Base-by-base conservation (phyloP, 2,888 invertebrate species). In the Meliscaeva auricollis region DNA sequence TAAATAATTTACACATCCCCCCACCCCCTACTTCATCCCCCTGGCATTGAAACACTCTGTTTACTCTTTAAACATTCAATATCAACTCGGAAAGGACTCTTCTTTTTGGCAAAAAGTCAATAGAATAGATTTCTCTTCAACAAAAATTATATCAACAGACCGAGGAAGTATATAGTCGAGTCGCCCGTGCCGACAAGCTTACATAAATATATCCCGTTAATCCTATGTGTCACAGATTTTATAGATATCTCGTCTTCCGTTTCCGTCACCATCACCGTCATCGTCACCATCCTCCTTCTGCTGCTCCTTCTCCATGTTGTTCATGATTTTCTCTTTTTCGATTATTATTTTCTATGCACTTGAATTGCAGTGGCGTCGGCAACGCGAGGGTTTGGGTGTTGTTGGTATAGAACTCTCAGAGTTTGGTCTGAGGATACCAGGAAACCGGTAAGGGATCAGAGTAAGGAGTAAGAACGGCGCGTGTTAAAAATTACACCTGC, bases 401-500 rank as follows among this genome's bases (percentile, higher is more conserved):
- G 35, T 3, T 17, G 13, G n/a, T n/a, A n/a, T n/a, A n/a, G n/a
- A n/a, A n/a, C n/a, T n/a, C n/a, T n/a, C n/a, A n/a, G n/a, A n/a
- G n/a, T n/a, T 17, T 30, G 11, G 44, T 15, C 20, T 22, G n/a
- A 15, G 9, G 46, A 6, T 48, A 17, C 11, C 17, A 17, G 48
- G 64, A 64, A 32, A 20, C 13, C n/a, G n/a, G n/a, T n/a, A 30
- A 56, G 8, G n/a, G 7, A 15, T 1, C 3, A 50, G 35, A 32
- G 17, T 58, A 56, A 46, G 62, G 73, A 56, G 78, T 44, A 1
- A 68, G 13, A 75, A 70, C 66, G 62, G 87, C 87, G 85, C 85
- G 87, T 87, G 87, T 82, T 85, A 76, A 79, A 87, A 87, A 76
- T 87, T 82, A 87, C 85, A 87, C 85, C 73, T 82, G 52, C 78